Conservation (phyloP, 2,797 vertebrate species). For the Esox masquinongy region DNA sequence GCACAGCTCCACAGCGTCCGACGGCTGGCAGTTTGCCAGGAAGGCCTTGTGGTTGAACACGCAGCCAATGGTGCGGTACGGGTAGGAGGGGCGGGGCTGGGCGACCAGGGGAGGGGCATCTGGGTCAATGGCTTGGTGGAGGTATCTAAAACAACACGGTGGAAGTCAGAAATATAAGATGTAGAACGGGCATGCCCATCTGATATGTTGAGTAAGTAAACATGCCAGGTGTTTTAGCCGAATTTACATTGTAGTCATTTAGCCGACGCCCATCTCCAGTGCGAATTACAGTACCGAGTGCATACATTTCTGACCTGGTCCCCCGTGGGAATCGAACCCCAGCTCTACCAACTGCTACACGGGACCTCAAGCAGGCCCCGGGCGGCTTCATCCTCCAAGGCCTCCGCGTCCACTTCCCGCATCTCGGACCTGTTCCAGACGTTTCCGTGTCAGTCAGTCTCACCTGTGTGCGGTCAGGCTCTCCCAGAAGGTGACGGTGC, state of each 20-base stretch:
- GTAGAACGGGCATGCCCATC: neutral
- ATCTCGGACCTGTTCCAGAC: neutral
- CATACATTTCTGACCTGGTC: too few species aligned
- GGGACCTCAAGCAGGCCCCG: too few species aligned
- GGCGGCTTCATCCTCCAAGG: too few species aligned
- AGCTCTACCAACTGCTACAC: too few species aligned
- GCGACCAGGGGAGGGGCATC: slow-evolving; percentile 82
- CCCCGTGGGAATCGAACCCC: too few species aligned
- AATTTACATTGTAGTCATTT: too few species aligned
- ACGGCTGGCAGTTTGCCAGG: slow-evolving; percentile 91
- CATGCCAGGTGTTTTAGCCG: neutral
- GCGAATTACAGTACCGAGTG: too few species aligned
- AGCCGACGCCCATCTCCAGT: too few species aligned
- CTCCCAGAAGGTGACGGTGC: slow-evolving; percentile 93
- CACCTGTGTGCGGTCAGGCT: slow-evolving; percentile 93
- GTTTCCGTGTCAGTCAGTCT: neutral
- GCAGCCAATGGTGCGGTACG: slow-evolving; percentile 91
- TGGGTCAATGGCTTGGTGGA: slow-evolving; percentile 84
- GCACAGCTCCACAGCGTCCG: slow-evolving; percentile 88
- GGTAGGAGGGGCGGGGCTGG: slow-evolving; percentile 84
- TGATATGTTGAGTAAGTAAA: neutral
- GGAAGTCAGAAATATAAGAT: neutral
- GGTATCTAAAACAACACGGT: slow-evolving; percentile 76
- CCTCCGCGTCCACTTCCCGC: too few species aligned
- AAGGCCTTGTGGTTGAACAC: slow-evolving; percentile 93